Evolutionary conservation across 2,113 vertebrate species (phyloP).

Genomic region (Orientallactaga bullata): DNA sequence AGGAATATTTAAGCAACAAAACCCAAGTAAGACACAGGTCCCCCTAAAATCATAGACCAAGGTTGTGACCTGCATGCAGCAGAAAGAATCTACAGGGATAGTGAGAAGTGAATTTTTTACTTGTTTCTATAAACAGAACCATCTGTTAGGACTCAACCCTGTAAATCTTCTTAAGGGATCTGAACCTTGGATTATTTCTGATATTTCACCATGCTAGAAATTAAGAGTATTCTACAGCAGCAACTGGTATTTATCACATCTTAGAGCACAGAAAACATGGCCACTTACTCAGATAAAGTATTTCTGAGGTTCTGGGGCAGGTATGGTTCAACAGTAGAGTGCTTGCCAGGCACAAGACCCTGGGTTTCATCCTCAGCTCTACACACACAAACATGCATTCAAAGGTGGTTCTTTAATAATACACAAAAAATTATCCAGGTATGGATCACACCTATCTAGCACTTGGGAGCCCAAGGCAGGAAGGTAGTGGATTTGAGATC

Average conservation of each 20-base stretch:
- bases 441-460: neutral
- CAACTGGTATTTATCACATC: neutral
- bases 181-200: neutral
- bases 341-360: neutral
- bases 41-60: neutral
- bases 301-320: neutral
- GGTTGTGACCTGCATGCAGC: neutral
- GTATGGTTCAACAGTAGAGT: neutral
- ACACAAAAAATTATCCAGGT: neutral
- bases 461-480: neutral
- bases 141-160: neutral
- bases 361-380: no score
- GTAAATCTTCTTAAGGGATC: neutral
- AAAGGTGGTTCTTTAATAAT: neutral
- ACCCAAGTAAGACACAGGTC: neutral
- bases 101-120: neutral
- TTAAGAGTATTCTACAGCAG: neutral
- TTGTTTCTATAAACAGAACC: neutral
- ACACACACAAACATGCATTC: neutral
- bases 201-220: neutral
- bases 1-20: neutral
- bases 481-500: neutral
- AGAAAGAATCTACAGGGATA: neutral
- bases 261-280: conserved; percentile 2
- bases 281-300: conserved; percentile 33